Percentiles rank a stretch among this genome's conserved stretches.
Evolutionary conservation across 2,797 vertebrate genomes (phyloP).

Genomic region (Crypturellus tataupa): DNA sequence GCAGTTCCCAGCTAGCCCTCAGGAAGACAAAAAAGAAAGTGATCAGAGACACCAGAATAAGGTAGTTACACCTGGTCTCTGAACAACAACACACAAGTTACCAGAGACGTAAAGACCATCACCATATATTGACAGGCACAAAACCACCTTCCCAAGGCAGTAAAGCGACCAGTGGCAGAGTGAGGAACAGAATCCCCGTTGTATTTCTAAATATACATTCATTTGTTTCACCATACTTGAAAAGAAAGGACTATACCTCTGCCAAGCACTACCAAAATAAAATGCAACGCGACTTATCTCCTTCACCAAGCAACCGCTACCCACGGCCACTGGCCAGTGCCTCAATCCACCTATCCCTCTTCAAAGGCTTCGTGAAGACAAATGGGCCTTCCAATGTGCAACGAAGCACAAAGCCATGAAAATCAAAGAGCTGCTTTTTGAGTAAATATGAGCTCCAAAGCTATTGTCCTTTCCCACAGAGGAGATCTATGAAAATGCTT

Average conservation of each 20-base stretch:
- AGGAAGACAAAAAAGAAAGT: slow-evolving; percentile 3
- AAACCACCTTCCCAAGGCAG: not conserved
- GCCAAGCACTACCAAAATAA: not conserved
- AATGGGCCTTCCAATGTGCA: slow-evolving; percentile 62
- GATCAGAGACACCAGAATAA: not conserved
- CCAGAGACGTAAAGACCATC: not conserved
- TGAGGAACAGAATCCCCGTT: not conserved
- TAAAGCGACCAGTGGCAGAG: not conserved
- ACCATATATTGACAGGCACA: not conserved
- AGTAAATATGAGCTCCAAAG: slow-evolving; percentile 67
- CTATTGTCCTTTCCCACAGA: slow-evolving; percentile 63
- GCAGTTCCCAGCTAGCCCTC: not conserved
- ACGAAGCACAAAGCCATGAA: slow-evolving; percentile 55
- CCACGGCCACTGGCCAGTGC: not conserved
- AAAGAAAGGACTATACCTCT: not conserved
- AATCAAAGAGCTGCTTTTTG: slow-evolving; percentile 69
- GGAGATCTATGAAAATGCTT: slow-evolving; percentile 62
- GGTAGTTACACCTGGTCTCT: not conserved
- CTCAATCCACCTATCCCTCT: slow-evolving; percentile 26
- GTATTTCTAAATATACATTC: not conserved
- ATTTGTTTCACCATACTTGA: not conserved
- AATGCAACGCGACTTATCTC: not conserved
- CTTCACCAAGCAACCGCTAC: not conserved
- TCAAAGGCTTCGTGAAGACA: slow-evolving; percentile 61
- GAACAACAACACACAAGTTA: not conserved